Evolutionary conservation across 37 sponge, comb jelly and placozoan species (phyloP).

Genomic region (Geodia barretti): DNA sequence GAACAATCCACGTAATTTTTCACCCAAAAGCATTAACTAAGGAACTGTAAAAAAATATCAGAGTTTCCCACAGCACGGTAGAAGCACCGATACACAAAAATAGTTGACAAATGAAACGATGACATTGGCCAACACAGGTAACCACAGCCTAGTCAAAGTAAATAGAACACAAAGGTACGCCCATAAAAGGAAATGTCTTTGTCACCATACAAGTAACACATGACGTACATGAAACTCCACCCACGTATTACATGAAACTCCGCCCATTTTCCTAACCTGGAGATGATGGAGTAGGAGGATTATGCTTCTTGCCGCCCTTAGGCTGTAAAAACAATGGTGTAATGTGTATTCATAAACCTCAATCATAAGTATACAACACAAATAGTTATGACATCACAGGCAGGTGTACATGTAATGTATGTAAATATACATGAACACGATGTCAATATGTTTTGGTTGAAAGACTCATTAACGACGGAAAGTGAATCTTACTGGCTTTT

Average conservation of each 20-base stretch:
- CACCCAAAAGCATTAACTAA: too few species aligned
- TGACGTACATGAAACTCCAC: background rate
- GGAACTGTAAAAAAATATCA: too few species aligned
- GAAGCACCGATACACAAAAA: too few species aligned
- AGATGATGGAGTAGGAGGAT: background rate
- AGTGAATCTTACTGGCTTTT: constrained; percentile 12
- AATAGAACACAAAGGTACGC: too few species aligned
- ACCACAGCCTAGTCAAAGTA: too few species aligned
- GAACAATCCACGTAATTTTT: too few species aligned
- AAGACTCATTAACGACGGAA: background rate
- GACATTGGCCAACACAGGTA: too few species aligned
- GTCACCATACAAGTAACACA: too few species aligned
- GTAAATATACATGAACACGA: background rate
- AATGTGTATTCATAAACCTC: background rate
- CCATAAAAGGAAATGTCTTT: too few species aligned
- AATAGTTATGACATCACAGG: too few species aligned
- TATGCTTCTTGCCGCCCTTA: background rate
- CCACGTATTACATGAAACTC: background rate
- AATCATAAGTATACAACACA: background rate
- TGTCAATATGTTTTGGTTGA: background rate
- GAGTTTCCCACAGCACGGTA: too few species aligned
- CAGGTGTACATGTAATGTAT: background rate
- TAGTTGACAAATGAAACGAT: too few species aligned
- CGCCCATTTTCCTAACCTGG: background rate
- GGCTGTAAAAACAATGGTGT: background rate